phyloP scores from a whole-genome alignment of 2,888 invertebrate genomes.

The Leucania comma region DNA sequence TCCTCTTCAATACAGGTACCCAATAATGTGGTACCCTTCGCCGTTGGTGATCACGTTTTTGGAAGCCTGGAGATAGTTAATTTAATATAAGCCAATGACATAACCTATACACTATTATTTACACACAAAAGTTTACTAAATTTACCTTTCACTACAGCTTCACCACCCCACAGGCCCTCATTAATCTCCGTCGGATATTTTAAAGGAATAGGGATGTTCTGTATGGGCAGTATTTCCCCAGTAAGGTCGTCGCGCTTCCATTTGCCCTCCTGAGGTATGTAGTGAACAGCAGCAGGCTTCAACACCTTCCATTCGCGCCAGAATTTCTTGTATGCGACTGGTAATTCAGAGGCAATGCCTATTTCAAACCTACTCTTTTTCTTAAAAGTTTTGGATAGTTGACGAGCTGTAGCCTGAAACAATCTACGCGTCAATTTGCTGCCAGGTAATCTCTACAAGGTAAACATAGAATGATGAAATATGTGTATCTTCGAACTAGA shows the following conservation, averaged over 20 bases:
- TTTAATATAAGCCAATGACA: conserved; percentile 10
- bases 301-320: conserved; percentile 95
- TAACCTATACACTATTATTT: conserved; percentile 32
- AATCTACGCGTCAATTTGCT: conserved; percentile 61
- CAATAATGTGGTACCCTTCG: conserved; percentile 96
- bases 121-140: conserved; percentile 21
- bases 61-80: conserved; percentile 89
- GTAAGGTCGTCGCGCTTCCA: conserved; percentile 94
- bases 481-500: conserved; percentile 2
- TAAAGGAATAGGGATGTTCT: conserved; percentile 94
- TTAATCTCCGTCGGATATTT: conserved; percentile 95
- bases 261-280: conserved; percentile 93
- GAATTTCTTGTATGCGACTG: conserved; percentile 96
- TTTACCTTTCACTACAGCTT: conserved; percentile 95
- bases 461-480: conserved; percentile 70
- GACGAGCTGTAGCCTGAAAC: conserved; percentile 86
- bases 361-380: conserved; percentile 91
- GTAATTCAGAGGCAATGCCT: conserved; percentile 93
- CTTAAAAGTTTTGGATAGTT: conserved; percentile 87
- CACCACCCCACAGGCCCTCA: conserved; percentile 98
- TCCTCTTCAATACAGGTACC: conserved; percentile 95
- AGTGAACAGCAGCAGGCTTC: conserved; percentile 92
- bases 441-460: conserved; percentile 71
- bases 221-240: conserved; percentile 93
- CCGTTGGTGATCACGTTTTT: conserved; percentile 90